Evolutionary conservation across 2,797 vertebrate species (phyloP).

Genomic region (Galaxias olidus): DNA sequence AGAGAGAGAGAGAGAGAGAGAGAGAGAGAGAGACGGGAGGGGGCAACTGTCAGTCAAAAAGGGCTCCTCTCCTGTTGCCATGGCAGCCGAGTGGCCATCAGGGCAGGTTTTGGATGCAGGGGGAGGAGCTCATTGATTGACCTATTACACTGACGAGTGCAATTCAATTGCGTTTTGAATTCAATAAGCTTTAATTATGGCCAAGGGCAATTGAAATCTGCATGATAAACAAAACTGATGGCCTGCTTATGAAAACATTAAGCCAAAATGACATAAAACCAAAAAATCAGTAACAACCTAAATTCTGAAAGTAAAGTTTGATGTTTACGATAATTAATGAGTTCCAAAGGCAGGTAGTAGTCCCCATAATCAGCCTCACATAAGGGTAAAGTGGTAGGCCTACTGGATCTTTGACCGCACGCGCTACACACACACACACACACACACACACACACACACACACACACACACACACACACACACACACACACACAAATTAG

Average conservation of each 20-base stretch:
- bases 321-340: no score
- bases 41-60: background rate
- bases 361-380: background rate
- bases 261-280: no score
- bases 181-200: no score
- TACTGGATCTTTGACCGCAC: no score
- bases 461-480: constrained; percentile 4
- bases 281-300: no score
- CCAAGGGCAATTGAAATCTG: no score
- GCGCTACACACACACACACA: no score
- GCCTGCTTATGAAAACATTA: no score
- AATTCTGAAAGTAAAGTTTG: no score
- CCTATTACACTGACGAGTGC: constrained; percentile 39
- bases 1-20: background rate
- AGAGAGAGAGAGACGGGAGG: constrained; percentile 29
- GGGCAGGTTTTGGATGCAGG: constrained; percentile 30
- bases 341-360: background rate
- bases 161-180: no score
- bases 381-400: background rate
- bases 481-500: background rate
- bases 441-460: no score
- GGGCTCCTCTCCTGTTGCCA: constrained; percentile 26
- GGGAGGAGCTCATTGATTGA: constrained; percentile 49
- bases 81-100: constrained; percentile 33
- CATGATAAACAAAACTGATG: no score